Conservation (phyloP, 2,113 vertebrate genomes). For the Cyrtonyx montezumae region DNA sequence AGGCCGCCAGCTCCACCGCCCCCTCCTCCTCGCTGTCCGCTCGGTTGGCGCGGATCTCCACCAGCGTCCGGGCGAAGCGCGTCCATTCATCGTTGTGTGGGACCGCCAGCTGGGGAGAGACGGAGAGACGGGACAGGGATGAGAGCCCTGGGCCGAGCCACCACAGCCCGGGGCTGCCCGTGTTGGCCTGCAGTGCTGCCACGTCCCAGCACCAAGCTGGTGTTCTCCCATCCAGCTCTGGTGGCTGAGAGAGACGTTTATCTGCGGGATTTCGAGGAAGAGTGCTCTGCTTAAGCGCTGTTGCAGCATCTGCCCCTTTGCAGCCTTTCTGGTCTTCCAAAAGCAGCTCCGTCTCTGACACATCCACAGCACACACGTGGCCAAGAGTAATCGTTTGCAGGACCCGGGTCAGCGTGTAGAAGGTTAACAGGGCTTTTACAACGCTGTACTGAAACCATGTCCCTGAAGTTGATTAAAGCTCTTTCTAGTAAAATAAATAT, state of each 20-base stretch:
- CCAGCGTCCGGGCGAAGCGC: conserved; percentile 90
- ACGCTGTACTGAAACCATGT: neutral
- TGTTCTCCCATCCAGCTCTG: neutral
- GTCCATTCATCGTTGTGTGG: conserved; percentile 94
- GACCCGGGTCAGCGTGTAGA: neutral
- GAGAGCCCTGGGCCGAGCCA: neutral
- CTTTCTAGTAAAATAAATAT: neutral
- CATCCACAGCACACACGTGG: neutral
- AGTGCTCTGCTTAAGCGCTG: neutral
- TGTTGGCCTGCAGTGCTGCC: neutral
- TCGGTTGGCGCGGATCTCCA: conserved; percentile 95
- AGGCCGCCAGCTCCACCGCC: conserved; percentile 87
- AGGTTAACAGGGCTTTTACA: neutral
- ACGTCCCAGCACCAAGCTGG: neutral
- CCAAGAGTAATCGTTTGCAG: neutral
- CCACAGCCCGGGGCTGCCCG: fast-evolving
- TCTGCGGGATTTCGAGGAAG: neutral
- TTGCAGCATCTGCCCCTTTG: neutral
- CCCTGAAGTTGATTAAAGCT: conserved; percentile 5
- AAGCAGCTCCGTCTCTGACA: neutral
- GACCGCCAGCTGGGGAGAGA: conserved; percentile 84
- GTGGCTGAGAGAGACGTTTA: neutral
- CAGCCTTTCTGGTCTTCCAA: neutral
- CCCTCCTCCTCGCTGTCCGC: conserved; percentile 94
- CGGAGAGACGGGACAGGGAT: neutral